Evolutionary conservation across 2,113 vertebrate species (phyloP).

Genomic region (Mugil cephalus): DNA sequence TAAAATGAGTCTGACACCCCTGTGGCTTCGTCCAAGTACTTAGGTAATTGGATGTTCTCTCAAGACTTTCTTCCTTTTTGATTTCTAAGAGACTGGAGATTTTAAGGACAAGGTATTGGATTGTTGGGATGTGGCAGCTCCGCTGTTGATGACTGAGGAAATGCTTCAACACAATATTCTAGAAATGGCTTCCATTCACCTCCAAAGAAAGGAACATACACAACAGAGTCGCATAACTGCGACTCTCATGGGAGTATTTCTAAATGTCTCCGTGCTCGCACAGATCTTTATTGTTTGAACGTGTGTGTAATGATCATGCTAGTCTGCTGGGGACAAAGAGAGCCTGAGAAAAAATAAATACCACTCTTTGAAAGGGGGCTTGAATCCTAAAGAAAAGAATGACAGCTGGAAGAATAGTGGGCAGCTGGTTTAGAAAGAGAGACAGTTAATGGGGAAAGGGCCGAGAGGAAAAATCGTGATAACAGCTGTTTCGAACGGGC

Average conservation of each 20-base stretch:
- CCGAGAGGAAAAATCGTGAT: slow-evolving; percentile 3
- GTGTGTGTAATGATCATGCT: slow-evolving; percentile 44
- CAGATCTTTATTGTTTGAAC: slow-evolving; percentile 19
- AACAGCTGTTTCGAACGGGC: slow-evolving; percentile 33
- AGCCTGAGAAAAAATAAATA: slow-evolving; percentile 67
- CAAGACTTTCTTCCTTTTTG: too few species aligned
- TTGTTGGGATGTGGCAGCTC: too few species aligned
- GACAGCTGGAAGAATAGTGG: slow-evolving; percentile 61
- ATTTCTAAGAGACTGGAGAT: too few species aligned
- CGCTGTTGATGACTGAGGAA: too few species aligned
- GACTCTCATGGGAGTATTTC: background rate
- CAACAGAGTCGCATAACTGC: background rate
- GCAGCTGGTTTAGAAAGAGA: slow-evolving; percentile 50
- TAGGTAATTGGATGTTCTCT: too few species aligned
- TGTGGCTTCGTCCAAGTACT: too few species aligned
- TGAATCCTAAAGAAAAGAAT: slow-evolving; percentile 43
- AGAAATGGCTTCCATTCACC: too few species aligned
- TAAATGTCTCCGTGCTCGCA: background rate
- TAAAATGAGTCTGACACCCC: too few species aligned
- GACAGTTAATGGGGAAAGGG: slow-evolving; percentile 14
- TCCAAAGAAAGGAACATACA: too few species aligned
- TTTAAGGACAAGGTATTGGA: too few species aligned
- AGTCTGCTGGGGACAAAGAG: slow-evolving; percentile 57
- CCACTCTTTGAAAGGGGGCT: slow-evolving; percentile 49
- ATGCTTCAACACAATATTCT: too few species aligned